Evolutionary conservation across 2,888 invertebrate species (phyloP), one percentile per base, ranked within the genome.

Genomic region (Chorisops tibialis): DNA sequence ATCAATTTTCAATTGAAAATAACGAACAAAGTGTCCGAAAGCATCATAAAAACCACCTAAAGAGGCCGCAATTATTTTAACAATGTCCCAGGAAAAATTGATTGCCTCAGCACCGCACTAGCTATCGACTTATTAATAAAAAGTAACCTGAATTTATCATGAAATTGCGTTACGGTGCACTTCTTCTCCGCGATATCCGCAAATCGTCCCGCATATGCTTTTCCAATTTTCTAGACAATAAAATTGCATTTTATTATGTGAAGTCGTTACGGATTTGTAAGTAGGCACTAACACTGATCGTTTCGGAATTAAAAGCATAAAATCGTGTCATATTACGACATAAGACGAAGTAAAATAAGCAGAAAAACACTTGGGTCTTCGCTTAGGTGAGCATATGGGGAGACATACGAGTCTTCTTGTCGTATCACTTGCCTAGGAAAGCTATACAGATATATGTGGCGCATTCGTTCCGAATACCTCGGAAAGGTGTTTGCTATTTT

Each of bases 231-330:
- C 43, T 18, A 56, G 39, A 56, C 56, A 56, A 56, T 56, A 56
- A 56, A 56, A 56, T 56, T 56, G 43, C 56, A 56, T 56, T 56
- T 56, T 56, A 56, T 56, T 56, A 45, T 56, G 56, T 56, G 43
- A 45, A 56, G 56, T 56, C 56, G 56, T 56, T 56, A 56, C 56
- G 45, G 56, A 56, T 56, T 30, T 56, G 56, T 56, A 56, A 56
- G 56, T 56, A 45, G 56, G 56, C 56, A 56, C 56, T 56, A 43
- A 56, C 56, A 56, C 56, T 43, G 56, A 21, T 56, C 56, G 43
- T 56, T 52, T 56, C 30, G 30, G 54, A 56, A 56, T 56, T 56
- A 56, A 56, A 56, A 43, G 56, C 43, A 56, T 56, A 56, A 56
- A 56, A 56, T 56, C 56, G 56, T 56, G 56, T 56, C 56, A 56